Conservation (phyloP, 1,140 invertebrate species). For the Euglossa dilemma region DNA sequence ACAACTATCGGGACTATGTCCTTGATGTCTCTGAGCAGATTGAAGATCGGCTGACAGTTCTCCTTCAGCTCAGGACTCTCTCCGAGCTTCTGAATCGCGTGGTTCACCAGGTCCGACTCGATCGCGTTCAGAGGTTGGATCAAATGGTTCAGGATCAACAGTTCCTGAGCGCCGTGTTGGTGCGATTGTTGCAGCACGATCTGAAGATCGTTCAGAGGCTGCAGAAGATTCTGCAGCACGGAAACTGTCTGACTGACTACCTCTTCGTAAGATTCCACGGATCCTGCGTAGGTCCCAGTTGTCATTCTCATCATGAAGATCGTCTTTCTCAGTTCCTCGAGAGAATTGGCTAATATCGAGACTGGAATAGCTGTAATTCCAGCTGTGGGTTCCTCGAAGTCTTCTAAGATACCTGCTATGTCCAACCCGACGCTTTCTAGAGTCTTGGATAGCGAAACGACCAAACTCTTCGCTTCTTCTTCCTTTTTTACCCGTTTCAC, state of each 20-base stretch:
- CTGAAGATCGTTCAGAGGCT: slow-evolving; percentile 65
- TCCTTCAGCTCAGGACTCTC: not conserved
- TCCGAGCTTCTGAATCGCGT: slow-evolving; percentile 43
- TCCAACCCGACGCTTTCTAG: slow-evolving; percentile 67
- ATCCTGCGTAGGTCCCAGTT: not conserved
- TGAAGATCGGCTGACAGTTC: slow-evolving; percentile 57
- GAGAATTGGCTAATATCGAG: slow-evolving; percentile 61
- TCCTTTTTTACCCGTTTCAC: not conserved
- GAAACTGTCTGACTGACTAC: not conserved
- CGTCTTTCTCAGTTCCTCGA: slow-evolving; percentile 65
- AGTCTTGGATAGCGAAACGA: slow-evolving; percentile 35
- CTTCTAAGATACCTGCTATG: slow-evolving; percentile 68
- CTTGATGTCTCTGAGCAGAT: slow-evolving; percentile 64
- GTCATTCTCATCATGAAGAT: slow-evolving; percentile 42
- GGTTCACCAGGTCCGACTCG: slow-evolving; percentile 62
- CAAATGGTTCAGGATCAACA: slow-evolving; percentile 69
- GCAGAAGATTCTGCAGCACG: slow-evolving; percentile 58
- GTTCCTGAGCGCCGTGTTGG: slow-evolving; percentile 63
- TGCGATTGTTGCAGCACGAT: slow-evolving; percentile 62
- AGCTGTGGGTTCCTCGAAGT: slow-evolving; percentile 69
- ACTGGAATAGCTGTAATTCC: slow-evolving; percentile 47
- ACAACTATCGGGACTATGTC: slow-evolving; percentile 61
- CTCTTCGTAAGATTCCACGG: slow-evolving; percentile 21
- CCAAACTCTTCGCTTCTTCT: not conserved
- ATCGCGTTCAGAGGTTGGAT: slow-evolving; percentile 64